Base-by-base conservation (phyloP, 1,140 invertebrate species). In the Drosophila nikananu region DNA sequence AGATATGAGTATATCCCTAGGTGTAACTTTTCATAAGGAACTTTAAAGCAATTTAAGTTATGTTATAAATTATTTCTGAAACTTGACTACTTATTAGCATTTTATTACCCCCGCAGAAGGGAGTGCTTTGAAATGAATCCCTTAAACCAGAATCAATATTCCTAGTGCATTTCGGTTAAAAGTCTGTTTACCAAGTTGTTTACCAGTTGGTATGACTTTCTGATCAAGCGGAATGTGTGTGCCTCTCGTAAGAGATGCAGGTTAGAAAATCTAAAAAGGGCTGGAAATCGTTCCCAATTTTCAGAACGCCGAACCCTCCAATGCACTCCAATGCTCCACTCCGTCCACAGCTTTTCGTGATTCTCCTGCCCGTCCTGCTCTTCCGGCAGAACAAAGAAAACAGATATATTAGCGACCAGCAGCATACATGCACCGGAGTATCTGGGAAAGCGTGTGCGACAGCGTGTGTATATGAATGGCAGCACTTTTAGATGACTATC, bases 341-440 rank as follows among this genome's bases (percentile, higher is more conserved):
- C 44, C 37, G 17, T 8, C 19, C 37, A 3, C 25, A 37, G 51
- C 32, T 25, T 54, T 44, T 48, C 49, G 32, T 67, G 48, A 41
- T 60, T 59, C 57, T 60, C 68, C 65, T 49, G 46, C 61, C 49
- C 44, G 35, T 44, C 65, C 59, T 61, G 60, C 63, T 27, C 54
- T 62, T 41, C 41, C 54, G 35, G 51, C 65, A 66, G 73, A 66
- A 91, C 86, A 89, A 81, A 86, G 78, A 84, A 89, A 89, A 86
- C 86, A 89, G 86, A 89, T 77, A 82, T 89, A 89, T 89, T 89
- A 89, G 86, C 86, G 86, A 75, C 86, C 86, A 80, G 55, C 66
- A 76, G 42, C 84, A 62, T 80, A 77, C 62, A 77, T 80, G 70
- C 63, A 49, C 68, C 54, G 60, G 57, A 44, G 49, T 66, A 61